Evolutionary conservation across 2,113 vertebrate genomes (phyloP).

Genomic region (Aplodontia rufa): DNA sequence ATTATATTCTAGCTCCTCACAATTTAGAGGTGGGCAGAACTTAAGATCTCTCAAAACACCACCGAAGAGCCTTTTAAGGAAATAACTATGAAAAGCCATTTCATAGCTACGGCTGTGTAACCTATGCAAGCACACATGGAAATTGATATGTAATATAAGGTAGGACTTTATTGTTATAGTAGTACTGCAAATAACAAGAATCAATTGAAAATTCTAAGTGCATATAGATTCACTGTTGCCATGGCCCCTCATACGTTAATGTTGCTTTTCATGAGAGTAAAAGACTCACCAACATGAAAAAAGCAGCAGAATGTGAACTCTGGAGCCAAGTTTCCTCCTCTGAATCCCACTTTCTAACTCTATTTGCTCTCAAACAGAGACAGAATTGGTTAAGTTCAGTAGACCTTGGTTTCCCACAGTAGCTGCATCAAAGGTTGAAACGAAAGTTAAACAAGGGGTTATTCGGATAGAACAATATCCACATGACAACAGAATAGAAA

Average conservation of each 20-base stretch:
- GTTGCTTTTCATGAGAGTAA: background rate
- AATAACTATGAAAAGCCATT: background rate
- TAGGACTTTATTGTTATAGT: background rate
- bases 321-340: background rate
- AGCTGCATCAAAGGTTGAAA: background rate
- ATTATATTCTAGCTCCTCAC: background rate
- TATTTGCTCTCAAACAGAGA: background rate
- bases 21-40: background rate
- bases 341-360: background rate
- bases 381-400: background rate
- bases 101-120: background rate
- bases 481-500: too few species aligned
- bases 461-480: background rate
- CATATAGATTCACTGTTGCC: background rate
- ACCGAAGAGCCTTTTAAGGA: background rate
- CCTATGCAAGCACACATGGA: background rate
- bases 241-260: background rate
- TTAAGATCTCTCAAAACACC: background rate
- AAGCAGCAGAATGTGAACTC: background rate
- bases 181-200: background rate
- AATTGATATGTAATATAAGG: background rate
- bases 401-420: background rate
- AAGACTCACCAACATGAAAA: background rate
- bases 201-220: background rate
- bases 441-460: background rate